Evolutionary conservation across 2,888 invertebrate species (phyloP).

Genomic region (Thera obeliscata): DNA sequence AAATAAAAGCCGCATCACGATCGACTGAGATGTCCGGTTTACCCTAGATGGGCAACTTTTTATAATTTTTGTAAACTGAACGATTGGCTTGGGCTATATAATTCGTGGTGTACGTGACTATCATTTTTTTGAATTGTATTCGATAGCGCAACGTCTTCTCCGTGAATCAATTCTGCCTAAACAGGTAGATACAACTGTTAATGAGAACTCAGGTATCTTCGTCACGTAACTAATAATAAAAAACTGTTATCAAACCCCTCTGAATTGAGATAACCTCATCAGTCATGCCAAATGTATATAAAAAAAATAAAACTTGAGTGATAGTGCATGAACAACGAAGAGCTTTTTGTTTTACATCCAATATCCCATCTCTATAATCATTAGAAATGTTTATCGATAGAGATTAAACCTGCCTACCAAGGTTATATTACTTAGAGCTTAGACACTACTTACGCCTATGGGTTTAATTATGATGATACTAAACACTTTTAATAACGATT

Average conservation of each 20-base stretch:
- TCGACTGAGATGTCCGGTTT: slow-evolving; percentile 62
- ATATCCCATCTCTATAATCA: neutral
- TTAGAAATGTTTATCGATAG: neutral
- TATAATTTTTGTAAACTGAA: slow-evolving; percentile 67
- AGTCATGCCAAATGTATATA: too few relatives aligned
- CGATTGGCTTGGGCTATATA: slow-evolving; percentile 70
- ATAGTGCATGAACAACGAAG: neutral
- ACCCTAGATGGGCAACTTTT: slow-evolving; percentile 71
- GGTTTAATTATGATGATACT: too few relatives aligned
- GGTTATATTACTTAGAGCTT: too few relatives aligned
- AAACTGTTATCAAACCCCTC: too few relatives aligned
- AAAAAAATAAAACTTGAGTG: too few relatives aligned
- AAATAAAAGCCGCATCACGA: slow-evolving; percentile 64
- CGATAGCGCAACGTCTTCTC: slow-evolving; percentile 56
- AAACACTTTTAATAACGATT: too few relatives aligned
- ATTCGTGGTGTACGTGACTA: slow-evolving; percentile 79
- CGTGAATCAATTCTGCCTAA: slow-evolving; percentile 71
- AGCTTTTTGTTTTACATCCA: neutral
- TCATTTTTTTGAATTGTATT: slow-evolving; percentile 55
- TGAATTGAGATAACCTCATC: too few relatives aligned
- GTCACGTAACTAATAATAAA: slow-evolving; percentile 60
- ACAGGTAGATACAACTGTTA: slow-evolving; percentile 64
- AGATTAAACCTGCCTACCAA: neutral
- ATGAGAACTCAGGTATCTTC: slow-evolving; percentile 52
- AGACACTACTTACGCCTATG: too few relatives aligned